Base-by-base conservation (phyloP, 37 sponge, comb jelly and placozoan species). In the Mnemiopsis leidyi region DNA sequence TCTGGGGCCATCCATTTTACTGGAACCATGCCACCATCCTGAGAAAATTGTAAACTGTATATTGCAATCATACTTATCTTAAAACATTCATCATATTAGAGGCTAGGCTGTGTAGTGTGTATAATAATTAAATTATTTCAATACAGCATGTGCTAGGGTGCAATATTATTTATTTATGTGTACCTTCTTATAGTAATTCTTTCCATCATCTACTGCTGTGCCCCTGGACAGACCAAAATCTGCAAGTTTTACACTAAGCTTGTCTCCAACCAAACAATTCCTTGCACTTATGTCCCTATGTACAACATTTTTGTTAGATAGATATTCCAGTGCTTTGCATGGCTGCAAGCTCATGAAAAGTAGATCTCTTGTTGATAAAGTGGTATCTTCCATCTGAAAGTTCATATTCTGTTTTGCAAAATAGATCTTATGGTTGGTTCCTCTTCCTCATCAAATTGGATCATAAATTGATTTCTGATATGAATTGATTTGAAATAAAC, bases 1-100 rank as follows among this genome's bases (percentile, higher is more conserved):
- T 85, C 90, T 85, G 90, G 90, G 9, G 90, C 23, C 90, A 85
- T 85, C 90, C 90, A 85, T 39, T 85, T 85, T 5, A 85, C 61
- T 40, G 90, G 90, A 40, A 85, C 90, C 90, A 85, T 85, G 26
- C 90, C 90, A 85, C 90, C 90, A 85, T 85, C 90, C 90, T 85
- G 61, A 3, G 24, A 61, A 9, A 61, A 18, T 61, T 21, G 68
- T 61, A 61, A 61, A 61, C 18, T 21, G 68, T 61, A 21, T 61
- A 61, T 61, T 61, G 18, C 18, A 61, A 21, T 18, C 9, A 61
- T 21, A 61, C 68, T 61, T 61, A 21, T 61, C 68, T 21, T 61
- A n/a, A n/a, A n/a, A n/a, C n/a, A n/a, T n/a, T n/a, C n/a, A n/a
- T n/a, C n/a, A n/a, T n/a, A n/a, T n/a, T n/a, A n/a, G n/a, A n/a